Evolutionary conservation across 2,888 invertebrate genomes (phyloP).

Genomic region (Pyrgus malvae): DNA sequence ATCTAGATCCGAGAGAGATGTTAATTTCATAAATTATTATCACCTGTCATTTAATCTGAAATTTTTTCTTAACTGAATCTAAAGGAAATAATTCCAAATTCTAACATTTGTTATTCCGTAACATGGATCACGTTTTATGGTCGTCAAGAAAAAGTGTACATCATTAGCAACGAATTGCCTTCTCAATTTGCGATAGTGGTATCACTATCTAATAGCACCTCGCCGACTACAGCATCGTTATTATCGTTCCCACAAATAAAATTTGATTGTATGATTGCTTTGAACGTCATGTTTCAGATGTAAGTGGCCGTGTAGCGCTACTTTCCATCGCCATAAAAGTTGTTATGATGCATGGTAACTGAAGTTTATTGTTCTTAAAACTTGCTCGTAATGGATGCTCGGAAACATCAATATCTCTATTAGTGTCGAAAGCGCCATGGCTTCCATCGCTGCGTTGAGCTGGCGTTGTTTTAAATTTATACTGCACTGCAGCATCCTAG

Average conservation of each 20-base stretch:
- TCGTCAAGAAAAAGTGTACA: constrained; percentile 4
- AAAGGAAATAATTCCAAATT: no score
- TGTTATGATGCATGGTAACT: not conserved
- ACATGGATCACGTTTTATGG: no score
- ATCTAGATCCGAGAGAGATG: no score
- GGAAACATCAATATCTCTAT: constrained; percentile 4
- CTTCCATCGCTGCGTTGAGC: not conserved
- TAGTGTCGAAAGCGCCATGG: not conserved
- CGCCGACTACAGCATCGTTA: constrained; percentile 1
- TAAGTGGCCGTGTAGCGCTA: not conserved
- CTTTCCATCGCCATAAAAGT: constrained; percentile 21
- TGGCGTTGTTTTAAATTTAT: not conserved
- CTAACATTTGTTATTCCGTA: no score
- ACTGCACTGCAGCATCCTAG: not conserved
- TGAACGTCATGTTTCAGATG: not conserved
- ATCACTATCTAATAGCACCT: not conserved
- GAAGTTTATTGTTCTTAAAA: constrained; percentile 12
- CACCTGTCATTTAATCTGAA: no score
- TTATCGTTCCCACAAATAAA: constrained; percentile 22
- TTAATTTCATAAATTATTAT: no score
- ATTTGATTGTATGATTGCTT: constrained; percentile 11
- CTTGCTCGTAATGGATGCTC: constrained; percentile 7
- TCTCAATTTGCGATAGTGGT: not conserved
- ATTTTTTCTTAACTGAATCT: no score
- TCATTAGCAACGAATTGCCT: constrained; percentile 5